Base-by-base conservation (phyloP, 2,113 vertebrate species). In the Vicugna pacos region DNA sequence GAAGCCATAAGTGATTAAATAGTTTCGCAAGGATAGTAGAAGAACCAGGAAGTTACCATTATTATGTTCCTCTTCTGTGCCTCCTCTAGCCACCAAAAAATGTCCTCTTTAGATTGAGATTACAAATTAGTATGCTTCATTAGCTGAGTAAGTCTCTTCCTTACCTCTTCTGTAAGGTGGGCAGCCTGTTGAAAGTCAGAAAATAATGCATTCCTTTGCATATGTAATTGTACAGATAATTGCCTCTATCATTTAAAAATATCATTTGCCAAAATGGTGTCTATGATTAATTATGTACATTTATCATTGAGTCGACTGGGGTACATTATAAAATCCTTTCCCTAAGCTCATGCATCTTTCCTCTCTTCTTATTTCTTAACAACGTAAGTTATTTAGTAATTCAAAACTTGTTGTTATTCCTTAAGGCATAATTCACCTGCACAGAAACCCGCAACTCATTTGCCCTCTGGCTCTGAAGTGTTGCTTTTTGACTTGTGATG, bases 161-260 rank as follows among this genome's bases (percentile, higher is more conserved):
- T 93, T 90, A 88, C 81, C n/a, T 79, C 22, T 94, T 93, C 92
- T 42, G 42, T 90, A 90, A 92, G 64, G 67, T 76, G 93, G 89
- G 58, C 85, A 95, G 91, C 79, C 91, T 86, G 73, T 94, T 96
- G 52, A 94, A 95, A 96, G 89, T 95, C 91, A 95, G 97, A 91
- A 96, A 97, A 97, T 94, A 98, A 96, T 96, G 85, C 93, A 96
- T 95, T 86, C 79, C 69, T 87, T 20, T 95, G 94, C 95, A 95
- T 96, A 93, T 76, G 77, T 96, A 97, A 97, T 97, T 92, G 69
- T 91, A 97, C 75, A 94, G 97, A 96, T 97, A 97, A 97, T 96
- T 97, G 89, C 96, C 79, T 95, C 97, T 95, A 97, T 97, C 97
- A 89, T 94, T 97, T 96, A 97, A 97, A 97, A 98, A 94, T 98